Evolutionary conservation across 2,797 vertebrate species (phyloP).

Genomic region (Pangasius macronema): DNA sequence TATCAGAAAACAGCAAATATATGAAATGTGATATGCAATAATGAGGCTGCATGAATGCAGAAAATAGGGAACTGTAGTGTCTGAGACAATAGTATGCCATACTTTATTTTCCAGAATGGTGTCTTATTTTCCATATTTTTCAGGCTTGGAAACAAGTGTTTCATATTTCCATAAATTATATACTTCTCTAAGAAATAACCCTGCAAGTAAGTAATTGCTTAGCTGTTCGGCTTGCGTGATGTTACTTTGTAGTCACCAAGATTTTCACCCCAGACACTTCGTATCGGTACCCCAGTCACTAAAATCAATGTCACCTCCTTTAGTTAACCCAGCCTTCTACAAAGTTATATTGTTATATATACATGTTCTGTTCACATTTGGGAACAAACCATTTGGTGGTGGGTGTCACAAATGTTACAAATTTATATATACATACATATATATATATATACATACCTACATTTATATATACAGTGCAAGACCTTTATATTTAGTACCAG

Average conservation of each 20-base stretch:
- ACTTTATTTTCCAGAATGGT: background rate
- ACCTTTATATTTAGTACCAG: too few species aligned
- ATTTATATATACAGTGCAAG: too few species aligned
- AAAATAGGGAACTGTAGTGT: background rate
- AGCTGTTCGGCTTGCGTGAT: background rate
- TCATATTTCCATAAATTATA: background rate
- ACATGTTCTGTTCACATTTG: too few species aligned
- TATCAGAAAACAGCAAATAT: background rate
- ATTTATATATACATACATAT: too few species aligned
- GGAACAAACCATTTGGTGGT: too few species aligned
- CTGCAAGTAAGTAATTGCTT: background rate
- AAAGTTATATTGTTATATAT: background rate
- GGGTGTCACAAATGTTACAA: too few species aligned
- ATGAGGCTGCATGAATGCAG: background rate
- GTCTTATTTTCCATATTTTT: background rate
- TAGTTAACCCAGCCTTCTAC: background rate
- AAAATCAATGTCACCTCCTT: too few species aligned
- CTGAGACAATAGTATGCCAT: background rate
- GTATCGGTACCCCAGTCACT: too few species aligned
- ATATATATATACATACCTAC: too few species aligned
- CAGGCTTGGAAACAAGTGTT: background rate
- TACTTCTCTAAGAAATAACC: background rate
- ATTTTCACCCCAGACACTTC: too few species aligned
- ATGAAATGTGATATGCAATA: background rate
- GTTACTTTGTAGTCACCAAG: too few species aligned